These are phyloP conservation scores for Lynx canadensis DNA, from an alignment of 2,113 vertebrate species.

Conservation along the genomic window DNA sequence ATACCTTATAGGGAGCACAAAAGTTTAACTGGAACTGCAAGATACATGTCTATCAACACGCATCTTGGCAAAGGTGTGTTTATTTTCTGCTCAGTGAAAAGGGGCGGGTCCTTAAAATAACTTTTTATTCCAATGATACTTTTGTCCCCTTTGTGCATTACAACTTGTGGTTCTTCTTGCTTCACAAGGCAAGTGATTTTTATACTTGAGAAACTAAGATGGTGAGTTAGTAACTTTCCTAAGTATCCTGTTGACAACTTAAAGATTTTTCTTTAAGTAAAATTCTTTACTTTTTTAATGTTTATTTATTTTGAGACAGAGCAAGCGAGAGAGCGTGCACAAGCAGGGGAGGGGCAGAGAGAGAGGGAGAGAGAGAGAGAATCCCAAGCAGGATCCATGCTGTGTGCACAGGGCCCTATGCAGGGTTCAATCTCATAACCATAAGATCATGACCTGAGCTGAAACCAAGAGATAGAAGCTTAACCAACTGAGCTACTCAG, in stretches of 20 bases:
- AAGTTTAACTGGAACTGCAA: conserved; percentile 97
- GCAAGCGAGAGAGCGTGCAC: no score
- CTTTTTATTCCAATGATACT: conserved; percentile 24
- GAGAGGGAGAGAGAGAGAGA: no score
- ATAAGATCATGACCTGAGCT: no score
- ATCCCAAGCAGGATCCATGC: no score
- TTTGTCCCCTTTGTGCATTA: conserved; percentile 46
- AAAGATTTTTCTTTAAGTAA: not conserved
- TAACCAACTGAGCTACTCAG: no score
- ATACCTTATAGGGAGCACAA: conserved; percentile 99
- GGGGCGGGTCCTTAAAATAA: conserved; percentile 46
- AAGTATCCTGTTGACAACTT: not conserved
- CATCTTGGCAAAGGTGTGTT: conserved; percentile 98
- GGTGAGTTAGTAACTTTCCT: conserved; percentile 51
- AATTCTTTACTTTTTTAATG: no score
- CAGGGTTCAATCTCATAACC: no score
- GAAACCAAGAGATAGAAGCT: no score
- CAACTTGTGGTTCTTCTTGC: conserved; percentile 48
- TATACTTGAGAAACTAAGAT: conserved; percentile 48
- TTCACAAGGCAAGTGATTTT: conserved; percentile 63
- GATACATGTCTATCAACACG: conserved; percentile 99
- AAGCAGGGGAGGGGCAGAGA: no score
- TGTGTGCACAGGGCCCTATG: no score
- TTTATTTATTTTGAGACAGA: no score
- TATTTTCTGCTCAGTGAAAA: not conserved